These are phyloP conservation scores for Cyanistes caeruleus DNA, from an alignment of 2,113 vertebrate species.

Conservation along the genomic window DNA sequence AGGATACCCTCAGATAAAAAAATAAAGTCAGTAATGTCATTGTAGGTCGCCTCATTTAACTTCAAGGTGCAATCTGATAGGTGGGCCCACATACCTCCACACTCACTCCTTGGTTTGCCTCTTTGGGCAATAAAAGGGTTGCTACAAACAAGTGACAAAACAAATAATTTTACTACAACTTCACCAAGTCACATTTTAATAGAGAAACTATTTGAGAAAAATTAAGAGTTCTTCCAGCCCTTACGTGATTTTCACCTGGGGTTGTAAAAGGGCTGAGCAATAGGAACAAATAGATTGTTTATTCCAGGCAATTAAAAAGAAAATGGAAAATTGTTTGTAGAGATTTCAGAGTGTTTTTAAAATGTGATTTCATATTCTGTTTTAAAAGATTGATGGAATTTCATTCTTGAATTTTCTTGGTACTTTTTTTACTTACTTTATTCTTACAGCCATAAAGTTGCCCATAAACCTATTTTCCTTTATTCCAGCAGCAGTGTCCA, in stretches of 20 bases:
- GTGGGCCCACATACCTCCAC: neutral
- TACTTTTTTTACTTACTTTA: neutral
- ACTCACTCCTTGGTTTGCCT: neutral
- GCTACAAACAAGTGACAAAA: neutral
- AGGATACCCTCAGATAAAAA: neutral
- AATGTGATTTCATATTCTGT: neutral
- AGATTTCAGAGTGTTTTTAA: neutral
- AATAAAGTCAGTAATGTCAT: neutral
- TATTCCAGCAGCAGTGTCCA: neutral
- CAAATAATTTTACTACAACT: neutral
- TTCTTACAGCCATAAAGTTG: neutral
- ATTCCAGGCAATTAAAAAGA: neutral
- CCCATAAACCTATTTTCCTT: constrained; percentile 17
- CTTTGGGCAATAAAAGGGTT: neutral
- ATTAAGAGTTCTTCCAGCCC: neutral
- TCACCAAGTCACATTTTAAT: neutral
- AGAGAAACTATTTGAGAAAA: neutral
- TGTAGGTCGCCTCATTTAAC: neutral
- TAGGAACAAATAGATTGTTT: neutral
- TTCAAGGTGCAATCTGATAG: neutral
- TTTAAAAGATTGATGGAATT: neutral
- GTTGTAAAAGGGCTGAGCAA: neutral
- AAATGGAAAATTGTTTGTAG: neutral
- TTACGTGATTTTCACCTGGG: neutral
- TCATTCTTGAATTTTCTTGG: constrained; percentile 20